These are phyloP conservation scores for Rhyacophila brunnea DNA, from an alignment of 1,140 invertebrate genomes.

Conservation along the genomic window DNA sequence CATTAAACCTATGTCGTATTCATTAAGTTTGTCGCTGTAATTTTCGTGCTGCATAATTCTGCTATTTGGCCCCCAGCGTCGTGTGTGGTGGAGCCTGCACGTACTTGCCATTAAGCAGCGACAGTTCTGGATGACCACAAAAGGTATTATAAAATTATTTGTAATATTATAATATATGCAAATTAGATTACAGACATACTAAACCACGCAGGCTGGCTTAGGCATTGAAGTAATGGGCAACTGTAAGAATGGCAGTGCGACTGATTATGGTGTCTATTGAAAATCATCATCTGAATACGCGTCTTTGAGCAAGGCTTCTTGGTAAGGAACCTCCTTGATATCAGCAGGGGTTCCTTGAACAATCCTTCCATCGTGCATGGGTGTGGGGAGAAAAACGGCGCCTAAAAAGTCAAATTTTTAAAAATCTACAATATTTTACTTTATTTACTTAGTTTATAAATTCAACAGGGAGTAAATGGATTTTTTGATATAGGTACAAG, in stretches of 20 bases:
- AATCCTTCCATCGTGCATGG: slow-evolving; percentile 39
- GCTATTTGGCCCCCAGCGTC: slow-evolving; percentile 23
- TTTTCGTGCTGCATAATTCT: slow-evolving; percentile 38
- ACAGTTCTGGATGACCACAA: not conserved
- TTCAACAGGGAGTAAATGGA: no score
- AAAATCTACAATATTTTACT: no score
- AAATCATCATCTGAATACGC: not conserved
- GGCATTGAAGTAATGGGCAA: slow-evolving; percentile 62
- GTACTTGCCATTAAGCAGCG: slow-evolving; percentile 16
- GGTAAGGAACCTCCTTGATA: slow-evolving; percentile 54
- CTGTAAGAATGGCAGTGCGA: slow-evolving; percentile 51
- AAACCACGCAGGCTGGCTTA: no score
- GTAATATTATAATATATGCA: no score
- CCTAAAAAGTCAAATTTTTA: no score
- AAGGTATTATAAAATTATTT: no score
- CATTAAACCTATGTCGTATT: slow-evolving; percentile 41
- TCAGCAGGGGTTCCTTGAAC: slow-evolving; percentile 48
- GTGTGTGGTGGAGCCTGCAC: slow-evolving; percentile 24
- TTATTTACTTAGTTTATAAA: no score
- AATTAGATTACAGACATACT: no score
- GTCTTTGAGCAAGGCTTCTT: slow-evolving; percentile 44
- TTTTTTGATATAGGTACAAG: no score
- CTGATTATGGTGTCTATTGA: slow-evolving; percentile 53
- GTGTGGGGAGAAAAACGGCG: slow-evolving; percentile 13
- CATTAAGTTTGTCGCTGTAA: slow-evolving; percentile 35